A percentile compares a stretch with the other conserved stretches of the same genome.
phyloP scores from a whole-genome alignment of 2,113 vertebrate species.

The Tachysurus fulvidraco region DNA sequence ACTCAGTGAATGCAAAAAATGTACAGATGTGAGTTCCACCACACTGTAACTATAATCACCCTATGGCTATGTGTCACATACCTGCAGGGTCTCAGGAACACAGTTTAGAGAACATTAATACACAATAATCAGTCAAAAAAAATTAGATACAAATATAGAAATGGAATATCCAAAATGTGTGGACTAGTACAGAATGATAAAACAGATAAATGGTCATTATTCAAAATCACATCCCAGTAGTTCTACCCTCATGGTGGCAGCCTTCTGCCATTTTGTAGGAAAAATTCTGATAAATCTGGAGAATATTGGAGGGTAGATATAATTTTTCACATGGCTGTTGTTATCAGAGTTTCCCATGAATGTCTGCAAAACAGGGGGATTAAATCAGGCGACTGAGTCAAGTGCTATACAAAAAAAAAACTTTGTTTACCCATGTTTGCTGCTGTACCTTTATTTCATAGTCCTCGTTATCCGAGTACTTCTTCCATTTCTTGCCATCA shows the following conservation, averaged over 20 bases:
- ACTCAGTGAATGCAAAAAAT: background rate
- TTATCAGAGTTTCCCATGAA: constrained; percentile 83
- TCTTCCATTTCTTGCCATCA: constrained; percentile 78
- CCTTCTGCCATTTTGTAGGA: constrained; percentile 81
- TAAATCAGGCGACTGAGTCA: background rate
- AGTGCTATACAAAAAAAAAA: background rate
- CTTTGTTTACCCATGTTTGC: background rate
- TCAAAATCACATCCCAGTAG: constrained; percentile 88
- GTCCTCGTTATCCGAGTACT: constrained; percentile 74
- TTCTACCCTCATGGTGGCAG: constrained; percentile 88
- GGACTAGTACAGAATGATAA: background rate
- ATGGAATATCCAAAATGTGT: background rate
- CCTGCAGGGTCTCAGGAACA: background rate
- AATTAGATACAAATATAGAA: constrained; percentile 24
- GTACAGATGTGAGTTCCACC: background rate
- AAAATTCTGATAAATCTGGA: constrained; percentile 86
- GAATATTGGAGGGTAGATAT: constrained; percentile 88
- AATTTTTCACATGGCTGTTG: constrained; percentile 78
- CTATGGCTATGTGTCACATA: background rate
- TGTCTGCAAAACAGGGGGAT: constrained; percentile 71
- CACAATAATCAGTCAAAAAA: background rate
- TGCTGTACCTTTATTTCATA: constrained; percentile 74
- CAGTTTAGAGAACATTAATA: background rate
- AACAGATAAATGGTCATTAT: constrained; percentile 51
- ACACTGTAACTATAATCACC: background rate